These are phyloP conservation scores for Drosophila parthenogenetica DNA, from an alignment of 2,888 invertebrate genomes.

Conservation along the genomic window DNA sequence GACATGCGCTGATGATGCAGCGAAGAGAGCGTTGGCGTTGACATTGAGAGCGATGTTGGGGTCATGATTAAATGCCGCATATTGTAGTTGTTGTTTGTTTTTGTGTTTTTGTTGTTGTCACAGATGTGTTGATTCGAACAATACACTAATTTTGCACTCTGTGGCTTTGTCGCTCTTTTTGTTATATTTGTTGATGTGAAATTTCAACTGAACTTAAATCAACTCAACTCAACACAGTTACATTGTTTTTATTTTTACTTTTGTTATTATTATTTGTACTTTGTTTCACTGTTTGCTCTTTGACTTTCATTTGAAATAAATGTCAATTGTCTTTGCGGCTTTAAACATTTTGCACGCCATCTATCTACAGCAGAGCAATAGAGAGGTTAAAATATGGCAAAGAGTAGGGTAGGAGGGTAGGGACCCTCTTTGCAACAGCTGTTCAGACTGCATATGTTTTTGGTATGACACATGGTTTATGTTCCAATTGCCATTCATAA, in stretches of 20 bases:
- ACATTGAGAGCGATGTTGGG: slow-evolving; percentile 73
- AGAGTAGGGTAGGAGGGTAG: neutral
- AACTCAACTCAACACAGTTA: slow-evolving; percentile 38
- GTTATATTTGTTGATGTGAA: slow-evolving; percentile 28
- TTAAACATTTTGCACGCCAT: slow-evolving; percentile 54
- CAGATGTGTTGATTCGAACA: slow-evolving; percentile 45
- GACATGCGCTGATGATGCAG: slow-evolving; percentile 72
- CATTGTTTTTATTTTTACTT: slow-evolving; percentile 53
- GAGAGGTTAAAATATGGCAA: neutral
- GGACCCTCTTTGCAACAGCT: slow-evolving; percentile 34
- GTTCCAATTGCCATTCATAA: slow-evolving; percentile 64
- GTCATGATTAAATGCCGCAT: slow-evolving; percentile 81
- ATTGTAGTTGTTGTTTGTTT: slow-evolving; percentile 25
- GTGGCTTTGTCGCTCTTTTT: slow-evolving; percentile 7
- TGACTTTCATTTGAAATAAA: slow-evolving; percentile 60
- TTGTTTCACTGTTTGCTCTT: slow-evolving; percentile 29
- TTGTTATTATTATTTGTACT: slow-evolving; percentile 21
- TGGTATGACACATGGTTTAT: slow-evolving; percentile 52
- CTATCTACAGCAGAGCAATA: slow-evolving; percentile 25
- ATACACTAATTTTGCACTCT: slow-evolving; percentile 55
- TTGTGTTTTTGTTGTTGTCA: slow-evolving; percentile 23
- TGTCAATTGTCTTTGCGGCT: slow-evolving; percentile 69
- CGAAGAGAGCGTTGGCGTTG: slow-evolving; percentile 72
- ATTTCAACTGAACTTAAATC: slow-evolving; percentile 39
- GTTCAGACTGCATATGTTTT: slow-evolving; percentile 19